Evolutionary conservation across 53 echinoderm and acorn worm species (phyloP), one percentile per base, ranked within the genome.

Genomic region (Echinometra lucunter): DNA sequence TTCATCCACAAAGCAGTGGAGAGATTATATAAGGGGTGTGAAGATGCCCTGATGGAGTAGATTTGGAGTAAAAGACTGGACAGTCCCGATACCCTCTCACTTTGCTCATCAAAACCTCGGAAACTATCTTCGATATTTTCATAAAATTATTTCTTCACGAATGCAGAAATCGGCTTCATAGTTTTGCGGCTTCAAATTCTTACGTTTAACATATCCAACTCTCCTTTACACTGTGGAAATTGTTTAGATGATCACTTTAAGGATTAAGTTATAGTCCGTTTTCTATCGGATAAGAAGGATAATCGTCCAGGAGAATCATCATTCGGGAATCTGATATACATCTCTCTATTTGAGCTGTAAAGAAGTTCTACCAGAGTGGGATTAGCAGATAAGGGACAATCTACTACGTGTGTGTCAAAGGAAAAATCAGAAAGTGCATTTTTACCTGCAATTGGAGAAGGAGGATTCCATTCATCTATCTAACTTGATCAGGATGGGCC

Each of bases 11-110:
- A 89, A 89, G 89, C 25, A 38, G 60, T 28, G 89, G 21, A 9
- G 60, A n/a, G 89, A 89, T 89, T 89, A 89, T 89, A 89, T 89
- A 89, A 89, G 89, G 89, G 63, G 60, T 8, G 9, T 85, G 49
- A 13, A 4, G 11, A 40, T 13, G 27, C 85, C 49, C 49, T 53
- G 10, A 13, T n/a, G 85, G 13, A 15, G 85, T 85, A 85, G 81
- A 81, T 3, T 15, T 35, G 5, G 3, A 13, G 0, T 49, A 12
- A 13, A 19, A 18, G 28, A 16, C n/a, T 10, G 85, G n/a, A 47
- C n/a, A 47, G 12, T 2, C n/a, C 47, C n/a, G n/a, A 13, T 12
- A 85, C 49, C n/a, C 49, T 85, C 49, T 28, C n/a, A 27, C 16
- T 47, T 85, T 16, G 21, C 47, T 85, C 21, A 18, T 85, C 45